These are phyloP conservation scores for Leptura quadrifasciata DNA, from an alignment of 2,888 invertebrate genomes.

Conservation along the genomic window DNA sequence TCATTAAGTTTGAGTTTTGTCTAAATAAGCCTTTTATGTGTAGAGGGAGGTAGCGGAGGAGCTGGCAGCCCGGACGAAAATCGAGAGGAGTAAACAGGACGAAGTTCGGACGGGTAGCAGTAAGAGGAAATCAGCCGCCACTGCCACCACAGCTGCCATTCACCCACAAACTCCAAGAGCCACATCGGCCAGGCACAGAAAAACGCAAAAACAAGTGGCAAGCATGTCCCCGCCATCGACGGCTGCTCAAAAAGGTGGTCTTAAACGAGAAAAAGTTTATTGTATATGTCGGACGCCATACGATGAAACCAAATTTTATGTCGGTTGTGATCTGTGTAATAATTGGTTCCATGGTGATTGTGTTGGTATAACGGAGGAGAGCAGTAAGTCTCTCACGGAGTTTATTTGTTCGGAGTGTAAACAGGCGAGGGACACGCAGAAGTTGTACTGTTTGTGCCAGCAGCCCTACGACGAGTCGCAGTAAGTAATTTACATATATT, in stretches of 20 bases:
- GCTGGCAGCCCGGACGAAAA: slow-evolving; percentile 82
- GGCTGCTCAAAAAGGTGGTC: slow-evolving; percentile 35
- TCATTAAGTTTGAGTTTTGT: background rate
- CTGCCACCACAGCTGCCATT: slow-evolving; percentile 69
- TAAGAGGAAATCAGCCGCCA: slow-evolving; percentile 76
- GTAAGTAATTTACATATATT: slow-evolving; percentile 77
- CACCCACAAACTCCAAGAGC: slow-evolving; percentile 54
- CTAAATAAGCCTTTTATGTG: slow-evolving; percentile 41
- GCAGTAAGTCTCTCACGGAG: slow-evolving; percentile 92
- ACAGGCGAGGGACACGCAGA: slow-evolving; percentile 90
- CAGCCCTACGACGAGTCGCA: slow-evolving; percentile 98
- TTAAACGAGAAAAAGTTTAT: slow-evolving; percentile 54
- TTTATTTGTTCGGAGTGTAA: slow-evolving; percentile 92
- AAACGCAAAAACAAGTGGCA: slow-evolving; percentile 53
- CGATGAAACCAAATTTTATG: slow-evolving; percentile 97
- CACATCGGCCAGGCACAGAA: slow-evolving; percentile 50
- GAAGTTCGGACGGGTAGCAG: slow-evolving; percentile 78
- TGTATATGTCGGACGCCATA: slow-evolving; percentile 96
- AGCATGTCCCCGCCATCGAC: slow-evolving; percentile 43
- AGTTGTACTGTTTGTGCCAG: slow-evolving; percentile 95
- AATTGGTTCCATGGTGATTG: slow-evolving; percentile 99
- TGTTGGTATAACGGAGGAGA: slow-evolving; percentile 93
- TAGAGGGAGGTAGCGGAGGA: slow-evolving; percentile 86
- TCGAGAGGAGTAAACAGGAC: slow-evolving; percentile 80
- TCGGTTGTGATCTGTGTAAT: slow-evolving; percentile 97